Evolutionary conservation across 1,140 invertebrate genomes (phyloP), one percentile per base, ranked within the genome.

Genomic region (Megalonaias nervosa): DNA sequence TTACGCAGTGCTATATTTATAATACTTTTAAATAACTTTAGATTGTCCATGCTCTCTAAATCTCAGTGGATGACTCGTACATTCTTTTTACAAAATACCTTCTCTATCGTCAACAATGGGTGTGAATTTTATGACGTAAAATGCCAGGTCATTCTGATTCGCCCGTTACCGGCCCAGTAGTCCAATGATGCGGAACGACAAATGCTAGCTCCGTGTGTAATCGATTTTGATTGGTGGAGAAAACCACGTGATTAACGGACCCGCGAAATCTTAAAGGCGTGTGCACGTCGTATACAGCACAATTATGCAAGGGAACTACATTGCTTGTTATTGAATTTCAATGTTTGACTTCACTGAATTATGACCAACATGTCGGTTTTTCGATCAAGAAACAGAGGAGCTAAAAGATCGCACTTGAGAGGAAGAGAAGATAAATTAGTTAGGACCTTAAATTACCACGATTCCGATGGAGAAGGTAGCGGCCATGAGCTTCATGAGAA

Each of bases 221-320:
- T 11, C 9, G 38, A 48, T 48, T 84, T 56, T 82, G 59, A 86
- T 86, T 86, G 84, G 84, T 58, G 67, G 48, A 72, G 61, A 26
- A 17, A 1, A 56, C 83, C 84, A 85, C 75, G 78, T 84, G 84
- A 72, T 80, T 80, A 83, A 83, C 84, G 81, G 82, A 83, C 81
- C 82, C 84, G 84, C 84, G 81, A 86, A 83, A 77, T 86, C 75
- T 79, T 62, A 81, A 86, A 72, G 70, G 77, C 62, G 74, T 56
- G 65, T 79, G 67, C 66, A 62, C 55, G 15, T 60, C 14, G 64
- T 58, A 57, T 75, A 67, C 62, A 58, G 16, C 26, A 59, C 31
- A 60, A 38, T 67, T 60, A 65, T 67, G 68, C 59, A 66, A 69
- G 60, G n/a, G 70, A 74, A 62, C 71, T 74, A 59, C 61, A 21